These are phyloP conservation scores for Drosophila nigromelanica DNA, from an alignment of 1,140 invertebrate species.

Conservation along the genomic window DNA sequence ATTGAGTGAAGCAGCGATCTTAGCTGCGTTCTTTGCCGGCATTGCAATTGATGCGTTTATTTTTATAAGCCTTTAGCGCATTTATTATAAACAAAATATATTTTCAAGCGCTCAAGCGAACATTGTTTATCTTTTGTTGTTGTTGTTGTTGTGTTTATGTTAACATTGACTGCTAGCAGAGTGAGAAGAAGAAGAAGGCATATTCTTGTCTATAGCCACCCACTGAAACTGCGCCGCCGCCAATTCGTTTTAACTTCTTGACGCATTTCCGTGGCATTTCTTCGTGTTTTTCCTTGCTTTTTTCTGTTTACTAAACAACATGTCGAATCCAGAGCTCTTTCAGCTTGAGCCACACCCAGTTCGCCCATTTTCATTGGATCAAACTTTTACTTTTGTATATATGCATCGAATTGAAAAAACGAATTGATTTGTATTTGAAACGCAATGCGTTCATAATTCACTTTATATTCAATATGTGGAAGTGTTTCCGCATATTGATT, in stretches of 20 bases:
- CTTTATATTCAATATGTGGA: slow-evolving; percentile 25
- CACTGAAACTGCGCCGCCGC: slow-evolving; percentile 28
- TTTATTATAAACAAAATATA: slow-evolving; percentile 59
- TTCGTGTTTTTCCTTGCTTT: slow-evolving; percentile 34
- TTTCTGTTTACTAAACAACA: slow-evolving; percentile 61
- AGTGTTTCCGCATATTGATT: slow-evolving; percentile 65
- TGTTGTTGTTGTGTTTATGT: slow-evolving; percentile 59
- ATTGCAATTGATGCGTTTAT: slow-evolving; percentile 56
- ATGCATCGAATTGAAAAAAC: slow-evolving; percentile 46
- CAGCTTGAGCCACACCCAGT: slow-evolving; percentile 25
- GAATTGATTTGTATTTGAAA: slow-evolving; percentile 67
- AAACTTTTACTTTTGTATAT: slow-evolving; percentile 67
- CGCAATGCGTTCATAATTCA: slow-evolving; percentile 66
- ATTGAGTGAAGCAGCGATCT: neutral
- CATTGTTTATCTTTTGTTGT: slow-evolving; percentile 33
- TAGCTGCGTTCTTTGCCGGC: slow-evolving; percentile 25
- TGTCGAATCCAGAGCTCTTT: slow-evolving; percentile 40
- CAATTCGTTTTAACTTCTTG: slow-evolving; percentile 37
- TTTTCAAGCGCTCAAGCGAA: slow-evolving; percentile 29
- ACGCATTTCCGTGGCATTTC: slow-evolving; percentile 67
- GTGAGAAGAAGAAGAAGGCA: slow-evolving; percentile 7
- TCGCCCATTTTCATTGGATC: slow-evolving; percentile 14
- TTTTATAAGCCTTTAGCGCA: slow-evolving; percentile 54
- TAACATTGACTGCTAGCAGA: slow-evolving; percentile 71
- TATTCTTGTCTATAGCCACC: slow-evolving; percentile 10